These are phyloP conservation scores for Tretioscincus oriximinensis DNA, from an alignment of 2,113 vertebrate genomes.

Conservation along the genomic window DNA sequence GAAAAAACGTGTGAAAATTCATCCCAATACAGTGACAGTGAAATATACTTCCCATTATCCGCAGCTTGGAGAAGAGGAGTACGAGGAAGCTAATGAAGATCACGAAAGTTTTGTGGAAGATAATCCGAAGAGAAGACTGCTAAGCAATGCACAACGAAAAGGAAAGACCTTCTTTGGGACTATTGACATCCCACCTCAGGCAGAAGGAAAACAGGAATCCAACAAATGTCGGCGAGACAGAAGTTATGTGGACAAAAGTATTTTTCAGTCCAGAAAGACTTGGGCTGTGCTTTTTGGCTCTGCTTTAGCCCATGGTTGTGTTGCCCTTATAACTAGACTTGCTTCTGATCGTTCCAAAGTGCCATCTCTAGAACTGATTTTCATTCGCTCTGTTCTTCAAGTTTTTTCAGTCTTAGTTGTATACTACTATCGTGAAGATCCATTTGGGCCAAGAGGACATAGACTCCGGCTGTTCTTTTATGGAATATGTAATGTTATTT, in stretches of 20 bases:
- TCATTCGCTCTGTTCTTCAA: conserved; percentile 95
- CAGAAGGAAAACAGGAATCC: conserved; percentile 67
- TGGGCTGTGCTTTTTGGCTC: conserved; percentile 94
- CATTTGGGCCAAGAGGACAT: conserved; percentile 93
- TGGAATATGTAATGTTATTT: conserved; percentile 94
- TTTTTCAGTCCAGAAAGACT: conserved; percentile 85
- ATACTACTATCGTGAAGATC: conserved; percentile 89
- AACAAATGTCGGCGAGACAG: conserved; percentile 79
- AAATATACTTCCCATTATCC: conserved; percentile 95
- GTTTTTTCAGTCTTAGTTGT: conserved; percentile 89
- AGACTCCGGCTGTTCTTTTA: conserved; percentile 93
- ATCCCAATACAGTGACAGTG: conserved; percentile 92
- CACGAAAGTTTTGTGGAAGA: conserved; percentile 84
- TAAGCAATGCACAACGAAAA: conserved; percentile 77
- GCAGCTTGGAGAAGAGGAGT: conserved; percentile 90
- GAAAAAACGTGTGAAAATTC: conserved; percentile 96
- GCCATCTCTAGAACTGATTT: conserved; percentile 94
- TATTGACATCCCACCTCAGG: conserved; percentile 76
- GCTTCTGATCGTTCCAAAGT: conserved; percentile 95
- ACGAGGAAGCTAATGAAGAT: conserved; percentile 87
- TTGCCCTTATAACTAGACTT: conserved; percentile 91
- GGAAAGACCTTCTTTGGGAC: conserved; percentile 89
- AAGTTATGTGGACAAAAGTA: conserved; percentile 82
- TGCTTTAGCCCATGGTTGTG: conserved; percentile 91
- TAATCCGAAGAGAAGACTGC: conserved; percentile 82